Evolutionary conservation across 2,888 invertebrate species (phyloP).

Genomic region (Acronicta leporina): DNA sequence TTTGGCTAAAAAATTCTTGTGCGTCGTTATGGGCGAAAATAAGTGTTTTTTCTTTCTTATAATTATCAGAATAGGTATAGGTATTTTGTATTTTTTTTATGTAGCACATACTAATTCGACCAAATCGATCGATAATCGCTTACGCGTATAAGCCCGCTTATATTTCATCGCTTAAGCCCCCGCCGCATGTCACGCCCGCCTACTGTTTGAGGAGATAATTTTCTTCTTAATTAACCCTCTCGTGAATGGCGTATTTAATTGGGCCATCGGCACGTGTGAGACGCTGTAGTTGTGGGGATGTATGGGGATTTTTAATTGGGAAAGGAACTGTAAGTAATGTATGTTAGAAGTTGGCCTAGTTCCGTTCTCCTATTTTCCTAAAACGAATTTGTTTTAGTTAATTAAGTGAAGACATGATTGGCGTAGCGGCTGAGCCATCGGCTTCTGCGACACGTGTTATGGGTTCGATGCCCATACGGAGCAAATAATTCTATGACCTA

Average conservation of each 20-base stretch:
- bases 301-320: constrained; percentile 58
- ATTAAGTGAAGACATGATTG: too few species aligned
- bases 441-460: too few species aligned
- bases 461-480: too few species aligned
- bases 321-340: constrained; percentile 24
- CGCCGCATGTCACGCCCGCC: constrained; percentile 63
- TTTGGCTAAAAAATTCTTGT: too few species aligned
- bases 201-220: constrained; percentile 85
- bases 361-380: background rate
- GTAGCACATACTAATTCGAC: too few species aligned
- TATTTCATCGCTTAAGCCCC: constrained; percentile 39
- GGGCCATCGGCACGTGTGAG: constrained; percentile 79
- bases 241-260: constrained; percentile 82
- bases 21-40: too few species aligned
- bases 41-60: too few species aligned
- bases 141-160: constrained; percentile 4
- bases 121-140: background rate
- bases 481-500: too few species aligned
- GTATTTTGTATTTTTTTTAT: too few species aligned
- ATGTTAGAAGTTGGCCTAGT: constrained; percentile 14
- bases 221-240: constrained; percentile 86
- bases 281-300: constrained; percentile 48
- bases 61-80: background rate
- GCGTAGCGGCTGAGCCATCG: too few species aligned
- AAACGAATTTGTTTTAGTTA: background rate